Percentiles rank a stretch among this genome's conserved stretches.
Conservation (phyloP, 2,888 invertebrate species). For the Eledona agricola region DNA sequence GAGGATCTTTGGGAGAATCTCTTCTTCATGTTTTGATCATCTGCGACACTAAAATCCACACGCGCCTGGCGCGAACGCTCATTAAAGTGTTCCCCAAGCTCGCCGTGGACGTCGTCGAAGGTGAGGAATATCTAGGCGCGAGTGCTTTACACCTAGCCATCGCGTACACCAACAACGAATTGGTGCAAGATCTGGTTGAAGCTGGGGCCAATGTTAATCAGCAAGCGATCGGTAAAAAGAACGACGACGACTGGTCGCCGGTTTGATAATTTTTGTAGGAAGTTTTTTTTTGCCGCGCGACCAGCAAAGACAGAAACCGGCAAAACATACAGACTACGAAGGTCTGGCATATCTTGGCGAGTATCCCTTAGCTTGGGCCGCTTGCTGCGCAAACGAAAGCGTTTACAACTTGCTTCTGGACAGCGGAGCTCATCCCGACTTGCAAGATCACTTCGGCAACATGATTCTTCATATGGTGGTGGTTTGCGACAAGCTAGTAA, state of each 20-base stretch:
- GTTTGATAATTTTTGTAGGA: conserved; percentile 59
- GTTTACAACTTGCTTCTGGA: conserved; percentile 95
- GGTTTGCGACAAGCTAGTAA: conserved; percentile 94
- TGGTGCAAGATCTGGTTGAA: conserved; percentile 92
- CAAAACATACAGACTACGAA: conserved; percentile 90
- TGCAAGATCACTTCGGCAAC: conserved; percentile 96
- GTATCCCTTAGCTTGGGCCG: conserved; percentile 96
- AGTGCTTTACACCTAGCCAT: conserved; percentile 95
- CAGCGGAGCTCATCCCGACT: conserved; percentile 92
- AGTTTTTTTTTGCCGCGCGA: conserved; percentile 96
- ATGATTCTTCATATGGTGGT: conserved; percentile 99
- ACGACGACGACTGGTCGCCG: too few relatives aligned
- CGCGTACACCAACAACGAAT: conserved; percentile 94
- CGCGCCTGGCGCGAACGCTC: conserved; percentile 85
- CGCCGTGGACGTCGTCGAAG: conserved; percentile 93
- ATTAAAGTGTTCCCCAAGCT: conserved; percentile 91
- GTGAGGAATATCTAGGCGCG: conserved; percentile 95
- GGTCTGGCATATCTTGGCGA: conserved; percentile 97
- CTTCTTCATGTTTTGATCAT: conserved; percentile 94
- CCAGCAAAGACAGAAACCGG: conserved; percentile 83
- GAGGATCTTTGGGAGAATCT: conserved; percentile 95
- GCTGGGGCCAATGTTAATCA: conserved; percentile 93
- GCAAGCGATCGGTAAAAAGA: conserved; percentile 80
- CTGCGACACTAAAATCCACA: conserved; percentile 85
- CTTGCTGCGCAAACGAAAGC: conserved; percentile 96